Base-by-base conservation (phyloP, 2,888 invertebrate species). In the Synergus itoensis region DNA sequence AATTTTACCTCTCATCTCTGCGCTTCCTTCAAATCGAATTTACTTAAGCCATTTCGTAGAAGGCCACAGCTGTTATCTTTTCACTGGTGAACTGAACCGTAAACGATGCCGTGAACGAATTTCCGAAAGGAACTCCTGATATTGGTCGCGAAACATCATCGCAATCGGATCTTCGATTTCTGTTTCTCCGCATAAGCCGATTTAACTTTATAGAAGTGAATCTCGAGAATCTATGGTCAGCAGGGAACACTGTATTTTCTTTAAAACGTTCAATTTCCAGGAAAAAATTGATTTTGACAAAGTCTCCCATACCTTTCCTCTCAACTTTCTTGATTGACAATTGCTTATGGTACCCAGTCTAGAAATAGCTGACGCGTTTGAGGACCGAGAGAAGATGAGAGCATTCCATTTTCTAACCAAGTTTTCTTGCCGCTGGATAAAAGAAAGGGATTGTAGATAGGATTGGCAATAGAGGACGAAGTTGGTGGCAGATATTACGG, bases 1-100 rank as follows among this genome's bases (percentile, higher is more conserved):
- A 81, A 81, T 81, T 79, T 43, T 73, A 75, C 67, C 53, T 77
- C 75, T 62, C 77, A 45, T 60, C 77, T 78, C 21, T 57, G 45
- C 69, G 45, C 48, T 45, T 69, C 21, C 45, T 69, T 69, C 69
- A 45, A 69, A 69, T 69, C 69, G 41, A 67, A 67, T 69, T 69
- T 69, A 48, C 69, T 69, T 69, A 48, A 69, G 21, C 69, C 28
- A 69, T 45, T 69, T 69, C 45, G 21, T 21, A 45, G 67, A 67
- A 41, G 67, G 18, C 67, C 18, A 67, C 67, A 43, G 67, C 41
- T 67, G 67, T 45, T 67, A 67, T 67, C 45, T 67, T 18, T 43
- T 67, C 18, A 2, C 18, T 28, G 45, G 12, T 14, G 18, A 18
- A 41, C 18, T 4, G 18, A n/a, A 67, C 18, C 12, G 43, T 41